phyloP scores from a whole-genome alignment of 2,888 invertebrate genomes.

The Helleia helle region DNA sequence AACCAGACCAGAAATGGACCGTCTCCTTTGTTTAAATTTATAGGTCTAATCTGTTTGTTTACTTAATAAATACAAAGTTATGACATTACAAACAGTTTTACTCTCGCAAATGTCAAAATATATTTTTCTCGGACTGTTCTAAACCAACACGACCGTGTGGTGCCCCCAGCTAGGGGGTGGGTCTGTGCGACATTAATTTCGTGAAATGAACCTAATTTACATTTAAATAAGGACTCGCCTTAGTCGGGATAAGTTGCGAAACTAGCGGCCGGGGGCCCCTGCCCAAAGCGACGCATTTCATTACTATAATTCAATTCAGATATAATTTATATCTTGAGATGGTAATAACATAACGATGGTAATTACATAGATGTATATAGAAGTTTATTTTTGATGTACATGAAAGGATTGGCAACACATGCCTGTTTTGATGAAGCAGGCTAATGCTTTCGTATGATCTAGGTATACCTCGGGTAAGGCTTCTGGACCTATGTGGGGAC shows the following conservation, averaged over 20 bases:
- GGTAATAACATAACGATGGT: too few species aligned
- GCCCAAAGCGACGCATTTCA: constrained; percentile 68
- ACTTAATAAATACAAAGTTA: too few species aligned
- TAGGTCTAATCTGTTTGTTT: too few species aligned
- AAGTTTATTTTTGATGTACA: too few species aligned
- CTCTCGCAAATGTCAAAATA: background rate
- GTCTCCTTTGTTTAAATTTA: too few species aligned
- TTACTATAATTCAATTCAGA: constrained; percentile 71
- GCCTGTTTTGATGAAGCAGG: too few species aligned
- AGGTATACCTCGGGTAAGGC: too few species aligned
- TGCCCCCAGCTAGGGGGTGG: constrained; percentile 64
- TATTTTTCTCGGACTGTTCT: constrained; percentile 12
- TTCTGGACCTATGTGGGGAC: too few species aligned
- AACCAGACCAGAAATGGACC: too few species aligned
- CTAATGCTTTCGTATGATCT: too few species aligned
- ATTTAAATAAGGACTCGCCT: constrained; percentile 87
- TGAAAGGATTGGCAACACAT: too few species aligned
- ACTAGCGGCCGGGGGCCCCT: constrained; percentile 66
- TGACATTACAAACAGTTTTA: background rate
- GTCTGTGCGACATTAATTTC: constrained; percentile 85
- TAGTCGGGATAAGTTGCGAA: constrained; percentile 72
- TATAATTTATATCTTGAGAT: constrained; percentile 31
- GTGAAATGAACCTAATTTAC: constrained; percentile 93
- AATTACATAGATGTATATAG: too few species aligned
- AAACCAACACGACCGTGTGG: constrained; percentile 31